Conservation (phyloP, 2,113 vertebrate species). For the Silurus asotus region DNA sequence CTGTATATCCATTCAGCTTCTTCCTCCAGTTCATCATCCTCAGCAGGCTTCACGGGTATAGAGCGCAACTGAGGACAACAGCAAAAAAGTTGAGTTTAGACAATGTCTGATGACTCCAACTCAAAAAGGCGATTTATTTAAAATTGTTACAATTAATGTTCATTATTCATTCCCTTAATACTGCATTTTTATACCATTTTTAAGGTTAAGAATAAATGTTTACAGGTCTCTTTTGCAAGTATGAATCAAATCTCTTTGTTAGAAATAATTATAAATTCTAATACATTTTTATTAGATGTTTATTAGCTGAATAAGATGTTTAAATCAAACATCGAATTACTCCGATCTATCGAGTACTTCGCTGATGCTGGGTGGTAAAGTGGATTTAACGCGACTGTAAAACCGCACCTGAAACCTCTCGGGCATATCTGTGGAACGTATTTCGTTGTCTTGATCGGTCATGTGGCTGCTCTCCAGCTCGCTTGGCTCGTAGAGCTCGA, state of each 20-base stretch:
- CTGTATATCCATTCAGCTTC: slow-evolving; percentile 99
- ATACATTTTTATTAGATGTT: no score
- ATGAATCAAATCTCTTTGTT: background rate
- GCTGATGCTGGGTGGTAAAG: background rate
- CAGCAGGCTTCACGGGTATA: slow-evolving; percentile 89
- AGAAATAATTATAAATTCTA: no score
- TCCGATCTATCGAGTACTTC: no score
- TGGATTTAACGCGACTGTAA: background rate
- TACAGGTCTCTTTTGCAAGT: background rate
- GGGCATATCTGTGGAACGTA: slow-evolving; percentile 94
- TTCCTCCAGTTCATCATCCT: slow-evolving; percentile 97
- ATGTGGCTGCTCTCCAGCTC: slow-evolving; percentile 98
- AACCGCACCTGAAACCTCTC: slow-evolving; percentile 93
- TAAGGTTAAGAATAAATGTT: background rate
- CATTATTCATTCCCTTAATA: background rate
- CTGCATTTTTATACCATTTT: no score
- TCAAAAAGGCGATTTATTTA: background rate
- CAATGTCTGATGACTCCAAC: background rate
- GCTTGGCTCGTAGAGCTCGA: slow-evolving; percentile 96
- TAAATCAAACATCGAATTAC: no score
- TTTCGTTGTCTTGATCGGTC: slow-evolving; percentile 98
- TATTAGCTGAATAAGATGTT: no score
- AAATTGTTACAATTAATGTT: background rate
- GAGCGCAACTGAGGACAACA: slow-evolving; percentile 78
- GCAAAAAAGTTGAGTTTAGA: no score